A percentile compares a stretch with the other conserved stretches of the same genome.
phyloP scores from a whole-genome alignment of 2,888 invertebrate genomes.

The Ecliptopera silaceata region DNA sequence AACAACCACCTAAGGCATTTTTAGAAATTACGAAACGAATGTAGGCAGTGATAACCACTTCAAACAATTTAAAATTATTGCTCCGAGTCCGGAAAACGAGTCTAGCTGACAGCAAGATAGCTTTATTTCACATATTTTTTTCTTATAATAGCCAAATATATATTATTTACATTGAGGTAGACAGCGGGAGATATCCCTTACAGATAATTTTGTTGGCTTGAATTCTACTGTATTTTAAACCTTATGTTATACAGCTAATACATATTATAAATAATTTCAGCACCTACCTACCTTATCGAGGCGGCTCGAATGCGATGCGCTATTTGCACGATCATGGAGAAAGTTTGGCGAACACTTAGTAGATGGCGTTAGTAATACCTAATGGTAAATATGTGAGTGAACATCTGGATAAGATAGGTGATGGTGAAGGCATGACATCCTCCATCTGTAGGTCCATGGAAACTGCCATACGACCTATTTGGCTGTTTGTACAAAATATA shows the following conservation, averaged over 20 bases:
- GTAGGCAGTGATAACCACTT: constrained; percentile 41
- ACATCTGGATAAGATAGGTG: constrained; percentile 27
- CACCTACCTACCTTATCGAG: constrained; percentile 18
- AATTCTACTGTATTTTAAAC: constrained; percentile 41
- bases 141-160: constrained; percentile 74
- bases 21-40: constrained; percentile 40
- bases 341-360: background rate
- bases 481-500: constrained; percentile 30
- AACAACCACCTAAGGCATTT: constrained; percentile 46
- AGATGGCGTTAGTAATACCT: constrained; percentile 29
- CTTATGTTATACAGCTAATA: constrained; percentile 32
- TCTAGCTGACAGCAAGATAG: constrained; percentile 52
- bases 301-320: constrained; percentile 4
- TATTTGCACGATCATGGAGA: background rate
- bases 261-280: constrained; percentile 5
- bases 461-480: constrained; percentile 27
- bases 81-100: constrained; percentile 56
- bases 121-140: constrained; percentile 47
- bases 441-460: constrained; percentile 14
- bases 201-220: constrained; percentile 67
- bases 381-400: background rate
- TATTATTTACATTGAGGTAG: constrained; percentile 80
- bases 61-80: constrained; percentile 62
- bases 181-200: constrained; percentile 67
- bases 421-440: constrained; percentile 18